Evolutionary conservation across 2,113 vertebrate species (phyloP).

Genomic region (Callopanchax toddi): DNA sequence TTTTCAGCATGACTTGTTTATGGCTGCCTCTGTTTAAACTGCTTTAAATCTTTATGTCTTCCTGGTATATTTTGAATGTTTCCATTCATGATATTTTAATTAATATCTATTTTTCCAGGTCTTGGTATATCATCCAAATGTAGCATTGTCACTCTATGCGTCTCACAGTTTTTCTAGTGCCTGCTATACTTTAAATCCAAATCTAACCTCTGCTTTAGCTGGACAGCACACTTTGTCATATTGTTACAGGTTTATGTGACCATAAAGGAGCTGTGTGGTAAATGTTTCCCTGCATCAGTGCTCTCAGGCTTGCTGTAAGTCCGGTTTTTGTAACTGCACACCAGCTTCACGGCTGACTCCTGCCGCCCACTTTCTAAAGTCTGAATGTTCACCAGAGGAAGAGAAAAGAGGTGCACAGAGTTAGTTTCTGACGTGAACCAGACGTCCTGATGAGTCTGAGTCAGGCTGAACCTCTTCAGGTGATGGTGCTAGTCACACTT

Average conservation of each 20-base stretch:
- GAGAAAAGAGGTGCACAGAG: neutral
- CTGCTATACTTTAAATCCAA: conserved; percentile 28
- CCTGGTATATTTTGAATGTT: conserved; percentile 38
- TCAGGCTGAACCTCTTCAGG: no score
- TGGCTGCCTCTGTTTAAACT: conserved; percentile 2
- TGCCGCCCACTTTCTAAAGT: neutral
- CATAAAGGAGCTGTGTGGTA: neutral
- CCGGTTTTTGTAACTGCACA: conserved; percentile 7
- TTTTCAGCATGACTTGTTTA: neutral
- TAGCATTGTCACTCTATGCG: conserved; percentile 38
- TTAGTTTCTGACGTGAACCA: conserved; percentile 1
- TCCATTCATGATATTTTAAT: neutral
- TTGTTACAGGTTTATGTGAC: neutral
- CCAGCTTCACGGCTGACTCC: neutral
- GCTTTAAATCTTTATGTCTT: conserved; percentile 45
- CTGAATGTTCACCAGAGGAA: neutral
- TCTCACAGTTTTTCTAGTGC: conserved; percentile 14
- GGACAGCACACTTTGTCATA: neutral
- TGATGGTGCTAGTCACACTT: conserved; percentile 64
- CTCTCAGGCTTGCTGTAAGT: no score
- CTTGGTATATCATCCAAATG: conserved; percentile 24
- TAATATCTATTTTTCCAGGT: neutral
- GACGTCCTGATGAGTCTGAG: no score
- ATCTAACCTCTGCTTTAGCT: conserved; percentile 12
- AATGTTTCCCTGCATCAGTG: neutral